Conservation (phyloP, 1,140 invertebrate species). For the Tetragnatha versicolor region DNA sequence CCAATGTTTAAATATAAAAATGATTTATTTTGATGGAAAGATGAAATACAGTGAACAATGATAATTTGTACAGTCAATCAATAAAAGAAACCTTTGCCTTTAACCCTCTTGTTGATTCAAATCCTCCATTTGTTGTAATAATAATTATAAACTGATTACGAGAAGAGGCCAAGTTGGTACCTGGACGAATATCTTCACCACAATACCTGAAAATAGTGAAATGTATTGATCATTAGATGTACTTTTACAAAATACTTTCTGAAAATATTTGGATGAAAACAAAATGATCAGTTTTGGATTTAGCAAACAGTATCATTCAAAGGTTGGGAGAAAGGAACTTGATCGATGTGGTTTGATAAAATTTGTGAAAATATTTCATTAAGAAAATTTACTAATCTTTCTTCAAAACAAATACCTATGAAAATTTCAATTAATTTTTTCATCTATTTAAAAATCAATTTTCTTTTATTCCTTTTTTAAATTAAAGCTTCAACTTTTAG, state of each 20-base stretch:
- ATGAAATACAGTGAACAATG: not conserved
- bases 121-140: slow-evolving; percentile 16
- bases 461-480: no score
- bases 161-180: slow-evolving; percentile 22
- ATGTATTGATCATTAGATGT: not conserved
- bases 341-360: not conserved
- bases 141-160: slow-evolving; percentile 37
- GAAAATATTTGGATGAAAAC: not conserved
- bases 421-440: no score
- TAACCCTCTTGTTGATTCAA: slow-evolving; percentile 4
- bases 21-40: slow-evolving; percentile 7
- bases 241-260: not conserved
- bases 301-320: not conserved
- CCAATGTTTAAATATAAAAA: no score
- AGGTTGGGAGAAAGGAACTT: no score
- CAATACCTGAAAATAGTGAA: slow-evolving; percentile 29
- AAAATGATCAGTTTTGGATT: not conserved
- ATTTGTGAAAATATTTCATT: not conserved
- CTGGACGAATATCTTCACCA: slow-evolving; percentile 39
- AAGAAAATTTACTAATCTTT: not conserved
- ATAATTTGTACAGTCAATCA: not conserved
- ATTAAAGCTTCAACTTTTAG: no score
- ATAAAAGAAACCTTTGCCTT: slow-evolving; percentile 44
- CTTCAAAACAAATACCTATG: not conserved
- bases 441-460: no score